Base-by-base conservation (phyloP, 2,113 vertebrate genomes). In the Hydropotes inermis region DNA sequence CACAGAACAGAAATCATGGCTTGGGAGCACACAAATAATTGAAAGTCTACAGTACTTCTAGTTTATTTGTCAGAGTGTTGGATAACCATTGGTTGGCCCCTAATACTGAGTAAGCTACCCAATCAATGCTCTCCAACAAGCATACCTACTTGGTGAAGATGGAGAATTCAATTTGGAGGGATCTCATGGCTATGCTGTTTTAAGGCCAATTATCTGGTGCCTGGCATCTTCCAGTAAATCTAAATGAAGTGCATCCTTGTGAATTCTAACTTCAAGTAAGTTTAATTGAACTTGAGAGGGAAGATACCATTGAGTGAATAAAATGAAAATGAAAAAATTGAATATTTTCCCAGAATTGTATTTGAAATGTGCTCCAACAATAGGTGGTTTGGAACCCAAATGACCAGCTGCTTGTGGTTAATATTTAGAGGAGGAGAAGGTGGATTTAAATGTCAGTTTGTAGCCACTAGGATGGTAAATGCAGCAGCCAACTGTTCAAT, bases 381-480 rank as follows among this genome's bases (percentile, higher is more conserved):
- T 67, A 79, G 70, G 54, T 95, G 85, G 97, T 98, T 43, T 87
- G 88, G 97, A 97, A 93, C 81, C 76, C 84, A 89, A 91, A 81
- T 78, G 98, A 96, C 91, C 98, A 98, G 93, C 94, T 94, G 97
- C 93, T 88, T 70, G 9, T 97, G 93, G 96, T 97, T 98, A 97
- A 87, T 98, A 96, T 84, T 97, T 98, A 95, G 94, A 98, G 96
- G 98, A 98, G 89, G 79, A 97, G 97, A 96, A 96, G 97, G 91
- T 95, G 95, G 98, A 89, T 97, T 97, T 98, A 98, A 97, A 95
- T 96, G 82, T 97, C 96, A 97, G 93, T 55, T 97, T 95, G 96
- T 97, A 97, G 87, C 79, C 97, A 94, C 92, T 94, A 86, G 86
- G 82, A 98, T 55, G 67, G 91, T 93, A 98, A 98, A 98, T 64